Evolutionary conservation across 2,888 invertebrate species (phyloP), one percentile per base, ranked within the genome.

Genomic region (Cordilura impudica): DNA sequence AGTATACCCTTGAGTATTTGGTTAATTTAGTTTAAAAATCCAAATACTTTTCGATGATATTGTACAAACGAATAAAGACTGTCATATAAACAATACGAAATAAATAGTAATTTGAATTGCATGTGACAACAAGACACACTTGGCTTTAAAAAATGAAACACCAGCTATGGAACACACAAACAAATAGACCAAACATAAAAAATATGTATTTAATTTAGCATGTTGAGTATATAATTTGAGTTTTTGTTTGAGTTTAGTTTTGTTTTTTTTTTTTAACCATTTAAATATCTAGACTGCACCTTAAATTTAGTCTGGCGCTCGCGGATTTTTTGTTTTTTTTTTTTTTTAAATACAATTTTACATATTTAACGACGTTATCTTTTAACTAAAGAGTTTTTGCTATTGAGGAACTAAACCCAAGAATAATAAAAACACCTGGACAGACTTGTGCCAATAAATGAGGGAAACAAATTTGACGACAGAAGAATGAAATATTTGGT

Each of bases 261-360:
- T 54, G 8, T 21, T 56, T 65, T 49, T 71, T 19, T 12, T 47
- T n/a, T n/a, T n/a, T n/a, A 47, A 53, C 54, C 47, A 60, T 74
- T 78, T 74, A 43, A 66, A 78, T 74, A 78, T 74, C 47, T 78
- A 18, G 70, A 80, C 82, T 82, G 82, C 82, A 81, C 81, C 82
- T 81, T 80, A 80, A 80, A 78, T 80, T 71, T 77, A 65, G 82
- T 82, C 82, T 78, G 80, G 81, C 80, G 82, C 80, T 80, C 60
- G 45, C 54, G 66, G 58, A 66, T 70, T 81, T 69, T 72, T 5
- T 69, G 31, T 65, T 72, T 60, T 72, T 54, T 58, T 47, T 49
- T 60, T 10, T 65, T 53, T 63, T 72, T 69, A 53, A 47, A 61
- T 65, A 47, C 43, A 39, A 12, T 78, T 78, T 78, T 49, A 78